Percentiles rank a stretch among this genome's conserved stretches.
These are phyloP conservation scores for Polypterus senegalus DNA, from an alignment of 2,113 vertebrate species.

Conservation along the genomic window DNA sequence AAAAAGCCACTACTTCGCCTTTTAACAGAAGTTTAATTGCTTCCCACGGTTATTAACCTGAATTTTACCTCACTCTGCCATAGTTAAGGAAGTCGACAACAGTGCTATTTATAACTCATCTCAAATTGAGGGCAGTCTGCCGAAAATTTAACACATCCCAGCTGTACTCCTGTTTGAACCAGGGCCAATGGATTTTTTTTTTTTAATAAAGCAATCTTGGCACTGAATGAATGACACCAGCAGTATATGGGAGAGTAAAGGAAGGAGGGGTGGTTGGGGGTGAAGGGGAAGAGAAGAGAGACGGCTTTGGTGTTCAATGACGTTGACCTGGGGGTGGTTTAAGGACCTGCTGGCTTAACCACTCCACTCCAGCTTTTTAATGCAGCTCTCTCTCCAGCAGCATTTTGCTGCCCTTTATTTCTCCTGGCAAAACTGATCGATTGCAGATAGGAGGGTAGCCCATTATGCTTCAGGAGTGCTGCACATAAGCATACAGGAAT, in stretches of 20 bases:
- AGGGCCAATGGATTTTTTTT: conserved; percentile 83
- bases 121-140: conserved; percentile 95
- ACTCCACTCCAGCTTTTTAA: conserved; percentile 3
- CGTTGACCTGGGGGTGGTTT: conserved; percentile 8
- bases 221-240: conserved; percentile 94
- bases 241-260: conserved; percentile 55
- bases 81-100: conserved; percentile 84
- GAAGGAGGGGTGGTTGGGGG: conserved; percentile 47
- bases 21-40: conserved; percentile 45
- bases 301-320: conserved; percentile 30
- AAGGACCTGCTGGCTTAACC: conserved; percentile 12
- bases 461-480: background rate
- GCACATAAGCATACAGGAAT: too few species aligned
- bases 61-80: conserved; percentile 79
- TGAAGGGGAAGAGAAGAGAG: conserved; percentile 37
- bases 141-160: conserved; percentile 99
- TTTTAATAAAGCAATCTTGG: conserved; percentile 72
- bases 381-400: conserved; percentile 29
- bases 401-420: conserved; percentile 15
- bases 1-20: background rate
- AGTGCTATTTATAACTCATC: conserved; percentile 95
- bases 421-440: background rate
- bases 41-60: conserved; percentile 97
- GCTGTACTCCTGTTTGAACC: conserved; percentile 97
- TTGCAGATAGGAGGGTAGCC: background rate